phyloP scores from a whole-genome alignment of 2,797 vertebrate genomes.

The Echiichthys vipera region DNA sequence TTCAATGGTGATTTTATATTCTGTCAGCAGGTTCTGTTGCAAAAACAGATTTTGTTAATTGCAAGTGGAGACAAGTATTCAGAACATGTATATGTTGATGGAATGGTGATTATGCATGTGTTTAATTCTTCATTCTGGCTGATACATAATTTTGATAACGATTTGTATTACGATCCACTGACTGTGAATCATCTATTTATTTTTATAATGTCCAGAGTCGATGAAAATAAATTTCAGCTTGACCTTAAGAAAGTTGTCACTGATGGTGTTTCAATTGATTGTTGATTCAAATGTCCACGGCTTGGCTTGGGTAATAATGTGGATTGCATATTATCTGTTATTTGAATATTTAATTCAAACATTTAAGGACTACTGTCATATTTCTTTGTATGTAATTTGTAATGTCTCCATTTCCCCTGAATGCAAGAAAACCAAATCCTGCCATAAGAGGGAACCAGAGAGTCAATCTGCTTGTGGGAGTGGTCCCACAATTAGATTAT shows the following conservation, averaged over 20 bases:
- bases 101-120: constrained; percentile 86
- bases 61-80: constrained; percentile 55
- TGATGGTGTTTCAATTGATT: not conserved
- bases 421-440: not conserved
- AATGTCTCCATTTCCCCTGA: not conserved
- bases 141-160: constrained; percentile 88
- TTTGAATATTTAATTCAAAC: not conserved
- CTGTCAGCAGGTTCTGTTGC: constrained; percentile 63
- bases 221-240: constrained; percentile 82
- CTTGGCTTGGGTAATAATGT: not conserved
- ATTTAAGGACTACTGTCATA: not conserved
- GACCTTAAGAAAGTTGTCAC: constrained; percentile 59
- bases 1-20: constrained; percentile 75
- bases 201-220: constrained; percentile 86
- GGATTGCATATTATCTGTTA: not conserved
- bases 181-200: constrained; percentile 88
- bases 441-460: constrained; percentile 37
- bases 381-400: not conserved
- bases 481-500: no score
- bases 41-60: constrained; percentile 65
- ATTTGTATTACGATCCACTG: constrained; percentile 87
- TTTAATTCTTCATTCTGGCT: constrained; percentile 85
- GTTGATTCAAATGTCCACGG: not conserved
- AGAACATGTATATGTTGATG: constrained; percentile 78
- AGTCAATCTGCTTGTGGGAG: no score